Evolutionary conservation across 2,888 invertebrate genomes (phyloP).

Genomic region (Epirrhoe tristata): DNA sequence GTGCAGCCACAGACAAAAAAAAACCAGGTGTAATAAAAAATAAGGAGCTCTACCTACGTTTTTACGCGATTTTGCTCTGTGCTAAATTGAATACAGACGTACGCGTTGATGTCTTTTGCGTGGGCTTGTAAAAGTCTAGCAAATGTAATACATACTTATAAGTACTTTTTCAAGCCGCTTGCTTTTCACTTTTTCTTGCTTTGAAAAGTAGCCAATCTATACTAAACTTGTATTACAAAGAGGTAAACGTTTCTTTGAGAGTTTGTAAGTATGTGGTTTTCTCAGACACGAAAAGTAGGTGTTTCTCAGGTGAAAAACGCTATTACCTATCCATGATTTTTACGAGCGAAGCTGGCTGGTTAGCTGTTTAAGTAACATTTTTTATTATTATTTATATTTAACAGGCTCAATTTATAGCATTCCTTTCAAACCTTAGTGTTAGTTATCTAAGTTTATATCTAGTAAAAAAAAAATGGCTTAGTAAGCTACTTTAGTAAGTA

Average conservation of each 20-base stretch:
- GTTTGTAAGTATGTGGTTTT: not conserved
- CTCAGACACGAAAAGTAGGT: not conserved
- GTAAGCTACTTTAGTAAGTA: too few relatives aligned
- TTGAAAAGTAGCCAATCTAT: not conserved
- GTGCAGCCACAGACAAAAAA: not conserved
- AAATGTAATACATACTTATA: too few relatives aligned
- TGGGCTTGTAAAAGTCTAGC: not conserved
- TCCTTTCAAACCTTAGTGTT: too few relatives aligned
- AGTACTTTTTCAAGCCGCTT: not conserved
- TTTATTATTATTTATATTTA: too few relatives aligned
- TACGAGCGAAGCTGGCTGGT: too few relatives aligned
- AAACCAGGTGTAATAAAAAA: not conserved
- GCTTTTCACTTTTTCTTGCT: not conserved
- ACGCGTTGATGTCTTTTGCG: not conserved
- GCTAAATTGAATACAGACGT: not conserved
- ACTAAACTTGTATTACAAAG: not conserved
- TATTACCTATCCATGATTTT: too few relatives aligned
- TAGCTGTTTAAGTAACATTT: too few relatives aligned
- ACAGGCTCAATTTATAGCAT: too few relatives aligned
- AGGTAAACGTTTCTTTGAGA: not conserved
- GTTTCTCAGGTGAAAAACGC: too few relatives aligned
- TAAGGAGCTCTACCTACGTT: not conserved
- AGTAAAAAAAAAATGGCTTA: too few relatives aligned
- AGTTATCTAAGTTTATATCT: too few relatives aligned
- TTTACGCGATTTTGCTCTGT: not conserved